These are phyloP conservation scores for Diloba caeruleocephala DNA, from an alignment of 2,888 invertebrate species.

Conservation along the genomic window DNA sequence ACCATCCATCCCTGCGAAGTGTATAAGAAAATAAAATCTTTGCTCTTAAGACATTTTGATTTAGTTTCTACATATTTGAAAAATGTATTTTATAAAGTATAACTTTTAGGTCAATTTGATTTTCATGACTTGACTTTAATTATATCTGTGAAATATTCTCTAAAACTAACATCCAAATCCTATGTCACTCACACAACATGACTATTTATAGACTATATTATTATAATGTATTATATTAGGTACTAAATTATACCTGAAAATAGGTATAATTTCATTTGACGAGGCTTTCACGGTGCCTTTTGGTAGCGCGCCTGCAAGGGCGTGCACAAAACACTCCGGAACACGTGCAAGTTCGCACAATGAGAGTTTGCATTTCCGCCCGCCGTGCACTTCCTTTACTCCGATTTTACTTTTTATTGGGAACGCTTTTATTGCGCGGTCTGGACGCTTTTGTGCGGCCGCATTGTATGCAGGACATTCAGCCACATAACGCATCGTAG, in stretches of 20 bases:
- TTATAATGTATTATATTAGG: no score
- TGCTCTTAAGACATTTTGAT: background rate
- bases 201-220: no score
- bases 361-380: constrained; percentile 88
- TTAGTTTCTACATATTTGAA: no score
- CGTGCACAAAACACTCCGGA: constrained; percentile 84
- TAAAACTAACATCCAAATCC: no score
- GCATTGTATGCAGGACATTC: constrained; percentile 83
- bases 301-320: constrained; percentile 70
- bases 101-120: no score
- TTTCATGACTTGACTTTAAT: no score
- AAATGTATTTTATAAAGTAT: no score
- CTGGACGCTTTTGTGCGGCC: constrained; percentile 80
- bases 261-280: constrained; percentile 64
- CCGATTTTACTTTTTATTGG: constrained; percentile 86
- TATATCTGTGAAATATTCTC: no score
- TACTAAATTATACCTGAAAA: constrained; percentile 63
- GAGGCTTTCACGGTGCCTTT: constrained; percentile 74
- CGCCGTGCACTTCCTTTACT: constrained; percentile 87
- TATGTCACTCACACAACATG: no score
- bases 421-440: constrained; percentile 81
- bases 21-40: constrained; percentile 10
- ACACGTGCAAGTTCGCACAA: constrained; percentile 88
- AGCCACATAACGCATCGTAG: constrained; percentile 83
- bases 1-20: constrained; percentile 17